phyloP scores from a whole-genome alignment of 2,113 vertebrate species.

The Podiceps cristatus region DNA sequence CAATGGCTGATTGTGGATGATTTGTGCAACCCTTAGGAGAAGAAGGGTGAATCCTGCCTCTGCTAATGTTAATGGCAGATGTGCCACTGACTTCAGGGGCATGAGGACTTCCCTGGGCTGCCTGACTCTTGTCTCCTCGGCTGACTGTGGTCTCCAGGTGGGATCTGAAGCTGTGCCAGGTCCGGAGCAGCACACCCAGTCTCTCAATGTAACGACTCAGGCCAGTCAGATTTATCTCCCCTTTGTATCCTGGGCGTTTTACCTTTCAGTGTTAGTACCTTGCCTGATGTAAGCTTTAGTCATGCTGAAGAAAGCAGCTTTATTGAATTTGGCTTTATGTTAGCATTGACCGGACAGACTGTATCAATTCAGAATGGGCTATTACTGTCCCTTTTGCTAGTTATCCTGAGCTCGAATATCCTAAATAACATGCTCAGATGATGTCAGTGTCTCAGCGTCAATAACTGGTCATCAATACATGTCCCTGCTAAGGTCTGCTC shows the following conservation, averaged over 20 bases:
- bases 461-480: background rate
- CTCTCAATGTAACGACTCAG: background rate
- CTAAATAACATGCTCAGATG: background rate
- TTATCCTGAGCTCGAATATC: background rate
- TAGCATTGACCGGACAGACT: background rate
- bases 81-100: background rate
- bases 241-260: background rate
- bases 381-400: background rate
- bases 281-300: constrained; percentile 2
- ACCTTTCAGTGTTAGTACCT: background rate
- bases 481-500: background rate
- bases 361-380: constrained; percentile 18
- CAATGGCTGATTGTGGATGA: background rate
- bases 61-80: background rate
- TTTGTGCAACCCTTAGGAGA: background rate
- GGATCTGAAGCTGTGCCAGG: background rate
- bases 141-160: background rate
- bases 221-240: background rate
- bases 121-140: background rate
- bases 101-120: background rate
- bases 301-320: constrained; percentile 16
- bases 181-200: background rate
- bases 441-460: constrained; percentile 5
- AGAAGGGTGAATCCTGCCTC: background rate
- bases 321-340: constrained; percentile 47